phyloP scores from a whole-genome alignment of 23 tunicate genomes.

The Clavelina lepadiformis region DNA sequence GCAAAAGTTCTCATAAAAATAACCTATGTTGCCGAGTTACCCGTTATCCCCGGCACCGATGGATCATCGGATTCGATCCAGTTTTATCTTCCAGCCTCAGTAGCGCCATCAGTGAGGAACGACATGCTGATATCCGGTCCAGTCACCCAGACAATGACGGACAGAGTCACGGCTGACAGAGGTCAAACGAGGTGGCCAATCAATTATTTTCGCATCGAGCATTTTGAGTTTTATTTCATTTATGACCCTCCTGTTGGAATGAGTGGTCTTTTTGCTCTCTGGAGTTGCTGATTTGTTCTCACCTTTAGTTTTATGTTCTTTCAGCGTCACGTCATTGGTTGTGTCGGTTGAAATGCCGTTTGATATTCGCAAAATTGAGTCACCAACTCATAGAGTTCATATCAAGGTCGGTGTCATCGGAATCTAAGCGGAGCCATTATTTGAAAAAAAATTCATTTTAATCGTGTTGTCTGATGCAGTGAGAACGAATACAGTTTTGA shows the following conservation, averaged over 20 bases:
- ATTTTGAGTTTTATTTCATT: too few relatives aligned
- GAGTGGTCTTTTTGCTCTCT: too few relatives aligned
- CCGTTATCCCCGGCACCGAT: conserved; percentile 16
- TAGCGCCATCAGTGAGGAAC: conserved; percentile 16
- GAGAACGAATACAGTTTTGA: too few relatives aligned
- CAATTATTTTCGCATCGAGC: too few relatives aligned
- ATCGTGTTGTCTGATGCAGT: too few relatives aligned
- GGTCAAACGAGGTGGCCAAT: too few relatives aligned
- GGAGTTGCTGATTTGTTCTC: too few relatives aligned
- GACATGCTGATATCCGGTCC: conserved; percentile 10
- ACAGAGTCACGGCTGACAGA: conserved; percentile 19
- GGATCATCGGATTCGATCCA: conserved; percentile 23
- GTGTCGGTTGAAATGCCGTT: conserved; percentile 75
- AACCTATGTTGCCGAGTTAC: conserved; percentile 61
- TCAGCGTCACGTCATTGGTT: conserved; percentile 31
- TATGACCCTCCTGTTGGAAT: too few relatives aligned
- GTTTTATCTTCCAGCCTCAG: conserved; percentile 30
- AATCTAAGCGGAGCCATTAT: neutral
- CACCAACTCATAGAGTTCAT: conserved; percentile 47
- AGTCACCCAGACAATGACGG: conserved; percentile 37
- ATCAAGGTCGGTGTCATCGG: conserved; percentile 19
- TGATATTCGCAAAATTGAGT: conserved; percentile 36
- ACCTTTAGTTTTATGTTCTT: too few relatives aligned
- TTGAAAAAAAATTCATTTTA: neutral
- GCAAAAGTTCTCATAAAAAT: conserved; percentile 70